A percentile compares a stretch with the other conserved stretches of the same genome.
These are phyloP conservation scores for Monopterus albus DNA, from an alignment of 2,113 vertebrate genomes.

Conservation along the genomic window DNA sequence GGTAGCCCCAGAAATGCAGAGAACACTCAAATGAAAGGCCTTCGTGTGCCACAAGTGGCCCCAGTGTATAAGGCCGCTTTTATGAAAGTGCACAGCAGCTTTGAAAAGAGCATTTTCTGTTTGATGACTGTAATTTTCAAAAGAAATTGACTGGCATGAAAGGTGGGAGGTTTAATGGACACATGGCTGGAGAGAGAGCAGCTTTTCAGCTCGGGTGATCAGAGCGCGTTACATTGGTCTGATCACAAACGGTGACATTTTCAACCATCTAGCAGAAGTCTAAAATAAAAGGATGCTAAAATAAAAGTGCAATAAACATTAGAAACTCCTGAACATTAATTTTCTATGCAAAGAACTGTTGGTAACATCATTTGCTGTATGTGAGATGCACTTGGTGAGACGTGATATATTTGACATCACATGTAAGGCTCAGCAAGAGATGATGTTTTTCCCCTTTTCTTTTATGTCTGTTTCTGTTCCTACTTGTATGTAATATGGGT, in stretches of 20 bases:
- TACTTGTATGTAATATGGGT: not conserved
- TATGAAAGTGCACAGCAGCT: slow-evolving; percentile 38
- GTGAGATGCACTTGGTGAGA: slow-evolving; percentile 2
- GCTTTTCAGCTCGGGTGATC: slow-evolving; percentile 44
- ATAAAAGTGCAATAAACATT: not conserved
- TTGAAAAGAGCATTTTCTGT: slow-evolving; percentile 50
- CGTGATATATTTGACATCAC: slow-evolving; percentile 3
- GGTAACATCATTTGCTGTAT: slow-evolving; percentile 23
- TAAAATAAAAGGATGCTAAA: slow-evolving; percentile 16
- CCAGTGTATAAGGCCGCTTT: slow-evolving; percentile 18
- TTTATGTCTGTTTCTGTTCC: not conserved
- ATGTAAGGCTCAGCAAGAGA: slow-evolving; percentile 6
- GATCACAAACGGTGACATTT: slow-evolving; percentile 29
- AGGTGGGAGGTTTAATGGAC: slow-evolving; percentile 58
- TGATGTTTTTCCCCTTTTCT: not conserved
- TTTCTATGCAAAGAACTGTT: not conserved
- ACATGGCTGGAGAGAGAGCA: slow-evolving; percentile 1
- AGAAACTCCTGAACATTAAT: slow-evolving; percentile 2
- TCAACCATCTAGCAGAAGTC: not conserved
- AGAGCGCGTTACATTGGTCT: slow-evolving; percentile 21
- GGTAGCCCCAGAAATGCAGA: slow-evolving; percentile 23
- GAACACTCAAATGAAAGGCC: slow-evolving; percentile 41
- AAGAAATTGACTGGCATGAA: slow-evolving; percentile 46
- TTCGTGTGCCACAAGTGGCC: slow-evolving; percentile 23
- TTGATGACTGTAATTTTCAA: slow-evolving; percentile 64